Evolutionary conservation across 2,888 invertebrate species (phyloP).

Genomic region (Altica lythri): DNA sequence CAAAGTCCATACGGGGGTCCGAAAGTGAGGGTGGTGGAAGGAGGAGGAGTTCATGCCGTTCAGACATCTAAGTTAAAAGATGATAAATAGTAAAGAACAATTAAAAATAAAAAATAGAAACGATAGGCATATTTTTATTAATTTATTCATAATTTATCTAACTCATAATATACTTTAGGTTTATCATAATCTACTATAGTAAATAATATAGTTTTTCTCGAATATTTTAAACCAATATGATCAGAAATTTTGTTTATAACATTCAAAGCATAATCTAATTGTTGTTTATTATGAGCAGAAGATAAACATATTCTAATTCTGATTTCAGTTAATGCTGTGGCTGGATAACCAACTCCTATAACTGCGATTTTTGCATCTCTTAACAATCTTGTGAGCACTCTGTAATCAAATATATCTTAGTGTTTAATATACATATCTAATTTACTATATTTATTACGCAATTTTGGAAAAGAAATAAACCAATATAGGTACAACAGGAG

Average conservation of each 20-base stretch:
- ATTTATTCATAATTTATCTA: too few relatives aligned
- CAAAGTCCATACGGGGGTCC: too few relatives aligned
- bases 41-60: too few relatives aligned
- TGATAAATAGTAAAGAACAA: too few relatives aligned
- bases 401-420: constrained; percentile 52
- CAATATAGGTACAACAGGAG: constrained; percentile 95
- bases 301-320: constrained; percentile 94
- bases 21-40: too few relatives aligned
- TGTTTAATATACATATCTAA: not conserved
- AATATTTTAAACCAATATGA: constrained; percentile 79
- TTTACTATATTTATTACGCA: constrained; percentile 66
- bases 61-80: too few relatives aligned
- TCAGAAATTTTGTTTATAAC: constrained; percentile 76
- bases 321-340: constrained; percentile 91
- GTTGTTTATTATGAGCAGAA: constrained; percentile 92
- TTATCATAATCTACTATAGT: not conserved
- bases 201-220: constrained; percentile 57
- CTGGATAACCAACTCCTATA: constrained; percentile 97
- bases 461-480: constrained; percentile 95
- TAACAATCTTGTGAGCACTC: constrained; percentile 83
- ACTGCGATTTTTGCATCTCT: constrained; percentile 82
- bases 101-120: too few relatives aligned
- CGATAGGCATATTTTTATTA: too few relatives aligned
- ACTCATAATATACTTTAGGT: not conserved
- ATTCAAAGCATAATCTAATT: constrained; percentile 80